Base-by-base conservation (phyloP, 2,797 vertebrate genomes). In the Anomalospiza imberbis region DNA sequence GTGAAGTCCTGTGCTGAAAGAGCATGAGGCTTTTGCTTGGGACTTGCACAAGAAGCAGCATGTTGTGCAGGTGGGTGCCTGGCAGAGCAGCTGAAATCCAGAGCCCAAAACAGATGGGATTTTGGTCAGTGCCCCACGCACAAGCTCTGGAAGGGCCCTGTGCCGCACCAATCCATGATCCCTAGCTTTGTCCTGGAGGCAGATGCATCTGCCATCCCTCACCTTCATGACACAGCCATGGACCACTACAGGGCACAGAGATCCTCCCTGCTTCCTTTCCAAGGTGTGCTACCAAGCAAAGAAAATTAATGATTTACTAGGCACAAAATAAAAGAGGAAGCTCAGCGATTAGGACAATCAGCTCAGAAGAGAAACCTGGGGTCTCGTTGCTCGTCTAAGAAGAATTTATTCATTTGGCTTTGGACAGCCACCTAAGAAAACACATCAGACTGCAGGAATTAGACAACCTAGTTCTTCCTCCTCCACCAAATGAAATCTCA, bases 191-290 rank as follows among this genome's bases (percentile, higher is more conserved):
- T 17, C 60, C 50, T 0, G 0, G 5, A 40, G 60, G 44, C 18
- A 61, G 71, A 65, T 3, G 6, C 6, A 57, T 29, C n/a, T 75
- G 58, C 50, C 25, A 14, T 19, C 17, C 70, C 74, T 68, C 12
- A 3, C 25, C 62, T 78, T 58, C 38, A 9, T 3, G 28, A 63
- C 13, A 18, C 24, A 44, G 11, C 36, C 65, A 71, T 0, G 25
- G 83, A 63, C 50, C 6, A 2, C 7, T 7, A 3, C 1, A 2
- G 31, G 25, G 57, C 50, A 60, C 2, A 0, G 58, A 0, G 0
- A n/a, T 8, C 29, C 77, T 72, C 54, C 28, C 19, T 32, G 3
- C 32, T 62, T 92, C 50, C 74, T 75, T 65, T 65, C 55, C 74
- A 55, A 82, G 78, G 40, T 3, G 8, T 48, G 63, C 44, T 65